Base-by-base conservation (phyloP, 2,113 vertebrate genomes). In the Oncorhynchus gorbuscha region DNA sequence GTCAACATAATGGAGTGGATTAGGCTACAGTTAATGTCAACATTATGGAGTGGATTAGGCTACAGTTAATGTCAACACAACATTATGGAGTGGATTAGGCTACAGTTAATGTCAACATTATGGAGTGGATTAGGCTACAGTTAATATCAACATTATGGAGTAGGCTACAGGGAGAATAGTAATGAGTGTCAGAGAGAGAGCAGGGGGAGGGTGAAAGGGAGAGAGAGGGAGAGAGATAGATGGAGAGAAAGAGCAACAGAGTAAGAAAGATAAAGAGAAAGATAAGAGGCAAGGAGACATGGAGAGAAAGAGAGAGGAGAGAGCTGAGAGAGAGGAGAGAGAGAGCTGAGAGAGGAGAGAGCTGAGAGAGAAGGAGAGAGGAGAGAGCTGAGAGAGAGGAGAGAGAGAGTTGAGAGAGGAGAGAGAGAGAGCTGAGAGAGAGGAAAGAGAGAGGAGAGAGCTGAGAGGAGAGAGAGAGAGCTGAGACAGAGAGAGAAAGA, bases 61-160 rank as follows among this genome's bases (percentile, higher is more conserved):
- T 76, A 30, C 71, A 20, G 45, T 71, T 71, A 58, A 4, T 48
- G 49, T 71, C 49, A 28, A 28, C 70, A 59, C 61, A 22, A 35
- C n/a, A n/a, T n/a, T n/a, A n/a, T 72, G 71, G 26, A 72, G 49
- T 16, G n/a, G 28, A 72, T 7, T 35, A 35, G 0, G 6, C 0
- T 76, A n/a, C 71, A 20, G 45, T 71, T 71, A 30, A 12, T 48
- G 70, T 72, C 49, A 28, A 28, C 70, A 59, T 72, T 22, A 61
- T 72, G 71, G 26, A 72, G 51, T 16, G 32, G 32, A 72, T 35
- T 35, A 35, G 0, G 35, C 35, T 76, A 32, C 71, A 20, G 22
- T 58, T 72, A 58, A 32, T 48, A 49, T 72, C 49, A 35, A 35
- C 32, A 35, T 35, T 35, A 35, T 35, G 35, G 6, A 35, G 28